Evolutionary conservation across 2,797 vertebrate species (phyloP).

Genomic region (Enteromius unitaeniatus): DNA sequence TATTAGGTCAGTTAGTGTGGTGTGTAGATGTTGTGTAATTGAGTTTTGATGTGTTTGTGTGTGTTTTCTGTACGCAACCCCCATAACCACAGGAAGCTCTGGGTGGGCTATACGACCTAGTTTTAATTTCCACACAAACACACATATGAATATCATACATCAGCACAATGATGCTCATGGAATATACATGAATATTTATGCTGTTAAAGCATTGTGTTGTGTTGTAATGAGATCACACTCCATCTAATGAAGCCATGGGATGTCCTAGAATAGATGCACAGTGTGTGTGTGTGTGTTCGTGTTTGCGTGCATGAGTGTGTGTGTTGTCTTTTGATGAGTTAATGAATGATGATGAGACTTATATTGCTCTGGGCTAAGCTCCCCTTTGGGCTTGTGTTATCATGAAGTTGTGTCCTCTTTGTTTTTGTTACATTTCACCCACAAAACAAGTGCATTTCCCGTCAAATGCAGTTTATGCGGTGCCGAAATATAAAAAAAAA

Average conservation of each 20-base stretch:
- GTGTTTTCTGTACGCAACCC: constrained; percentile 50
- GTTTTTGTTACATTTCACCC: constrained; percentile 8
- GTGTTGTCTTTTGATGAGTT: constrained; percentile 52
- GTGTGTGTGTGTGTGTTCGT: not conserved
- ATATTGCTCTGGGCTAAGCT: constrained; percentile 37
- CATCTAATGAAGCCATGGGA: constrained; percentile 44
- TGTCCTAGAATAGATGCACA: constrained; percentile 41
- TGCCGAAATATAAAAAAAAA: not conserved
- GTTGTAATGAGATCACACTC: constrained; percentile 34
- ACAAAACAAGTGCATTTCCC: not conserved
- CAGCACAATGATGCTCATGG: constrained; percentile 34
- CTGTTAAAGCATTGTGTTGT: constrained; percentile 44
- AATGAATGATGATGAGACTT: constrained; percentile 52
- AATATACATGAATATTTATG: constrained; percentile 52
- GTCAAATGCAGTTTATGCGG: not conserved
- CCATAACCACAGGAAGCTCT: constrained; percentile 77
- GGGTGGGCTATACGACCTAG: constrained; percentile 81
- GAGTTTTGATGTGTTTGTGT: constrained; percentile 44
- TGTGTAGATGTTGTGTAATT: constrained; percentile 27
- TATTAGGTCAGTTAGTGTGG: constrained; percentile 29
- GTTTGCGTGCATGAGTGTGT: not conserved
- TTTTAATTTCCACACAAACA: constrained; percentile 70
- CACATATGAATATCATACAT: constrained; percentile 30
- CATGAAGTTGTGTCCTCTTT: constrained; percentile 35
- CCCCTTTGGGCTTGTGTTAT: constrained; percentile 37